A percentile compares a stretch with the other conserved stretches of the same genome.
phyloP scores from a whole-genome alignment of 2,888 invertebrate species.

The Athripsodes cinereus region DNA sequence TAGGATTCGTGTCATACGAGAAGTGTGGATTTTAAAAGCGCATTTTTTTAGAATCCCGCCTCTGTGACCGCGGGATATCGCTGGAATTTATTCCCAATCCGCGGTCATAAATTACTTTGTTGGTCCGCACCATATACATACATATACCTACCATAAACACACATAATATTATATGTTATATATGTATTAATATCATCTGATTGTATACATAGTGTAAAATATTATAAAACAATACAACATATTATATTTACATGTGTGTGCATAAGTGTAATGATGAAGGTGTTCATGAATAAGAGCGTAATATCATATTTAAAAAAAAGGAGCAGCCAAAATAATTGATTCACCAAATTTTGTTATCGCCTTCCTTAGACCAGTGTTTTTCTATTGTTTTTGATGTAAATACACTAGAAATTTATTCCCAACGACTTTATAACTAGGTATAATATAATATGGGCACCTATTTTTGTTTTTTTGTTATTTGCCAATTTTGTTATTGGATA shows the following conservation, averaged over 20 bases:
- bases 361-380: too few species aligned
- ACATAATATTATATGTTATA: not conserved
- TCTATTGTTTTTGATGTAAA: too few species aligned
- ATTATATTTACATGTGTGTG: not conserved
- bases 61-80: slow-evolving; percentile 10
- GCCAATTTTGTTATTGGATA: too few species aligned
- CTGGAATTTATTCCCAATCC: slow-evolving; percentile 8
- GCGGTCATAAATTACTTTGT: slow-evolving; percentile 2
- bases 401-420: too few species aligned
- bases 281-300: not conserved
- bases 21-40: slow-evolving; percentile 10
- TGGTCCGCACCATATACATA: slow-evolving; percentile 1
- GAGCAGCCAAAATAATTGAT: too few species aligned
- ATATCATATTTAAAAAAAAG: too few species aligned
- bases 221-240: not conserved
- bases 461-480: too few species aligned
- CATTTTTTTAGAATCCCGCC: slow-evolving; percentile 7
- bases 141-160: not conserved
- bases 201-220: not conserved
- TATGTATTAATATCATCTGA: not conserved
- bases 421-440: too few species aligned
- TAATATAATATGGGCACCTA: too few species aligned
- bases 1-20: not conserved
- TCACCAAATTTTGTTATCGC: too few species aligned
- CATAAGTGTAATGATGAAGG: too few species aligned